Base-by-base conservation (phyloP, 2,888 invertebrate species). In the Anagyrus pseudococci region DNA sequence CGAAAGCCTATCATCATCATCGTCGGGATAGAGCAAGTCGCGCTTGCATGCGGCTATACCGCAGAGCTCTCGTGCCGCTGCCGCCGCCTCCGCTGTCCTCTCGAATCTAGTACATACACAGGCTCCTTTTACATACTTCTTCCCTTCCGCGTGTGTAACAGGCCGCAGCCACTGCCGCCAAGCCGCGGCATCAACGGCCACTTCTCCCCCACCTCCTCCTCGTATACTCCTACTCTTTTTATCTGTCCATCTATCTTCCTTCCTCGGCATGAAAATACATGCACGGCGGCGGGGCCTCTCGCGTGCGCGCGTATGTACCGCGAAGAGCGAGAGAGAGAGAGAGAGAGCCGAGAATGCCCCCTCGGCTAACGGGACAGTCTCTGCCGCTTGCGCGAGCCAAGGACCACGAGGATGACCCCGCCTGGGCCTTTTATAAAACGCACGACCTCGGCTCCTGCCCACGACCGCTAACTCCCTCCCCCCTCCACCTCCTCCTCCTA, bases 401-500 rank as follows among this genome's bases (percentile, higher is more conserved):
- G 26, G 48, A 26, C 22, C 23, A n/a, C 19, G 53, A 15, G 53
- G 53, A 53, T 62, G 62, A 58, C 58, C 58, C 62, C 62, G 62
- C 62, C 62, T 62, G 62, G 46, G 33, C 33, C 33, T 15, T 15
- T 37, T 19, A 58, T 58, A 54, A 62, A 58, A 62, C 62, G 58
- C 53, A 62, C 62, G 62, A 62, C 62, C 62, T 62, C 59, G 58
- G 57, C 33, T 41, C 41, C 41, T 40, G 60, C 40, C 54, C 48
- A 52, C 56, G 61, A 56, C 50, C 56, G 61, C 50, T 56, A 61
- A 56, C 61, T 46, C 40, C 2, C 54, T 37, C 46, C 25, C 40
- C 33, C 23, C 47, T n/a, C 4, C 4, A n/a, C 53, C 43, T 17
- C 41, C 44, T 50, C 43, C 55, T 56, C 49, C 56, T 61, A 44